Base-by-base conservation (phyloP, 2,113 vertebrate genomes). In the Arenaria interpres region DNA sequence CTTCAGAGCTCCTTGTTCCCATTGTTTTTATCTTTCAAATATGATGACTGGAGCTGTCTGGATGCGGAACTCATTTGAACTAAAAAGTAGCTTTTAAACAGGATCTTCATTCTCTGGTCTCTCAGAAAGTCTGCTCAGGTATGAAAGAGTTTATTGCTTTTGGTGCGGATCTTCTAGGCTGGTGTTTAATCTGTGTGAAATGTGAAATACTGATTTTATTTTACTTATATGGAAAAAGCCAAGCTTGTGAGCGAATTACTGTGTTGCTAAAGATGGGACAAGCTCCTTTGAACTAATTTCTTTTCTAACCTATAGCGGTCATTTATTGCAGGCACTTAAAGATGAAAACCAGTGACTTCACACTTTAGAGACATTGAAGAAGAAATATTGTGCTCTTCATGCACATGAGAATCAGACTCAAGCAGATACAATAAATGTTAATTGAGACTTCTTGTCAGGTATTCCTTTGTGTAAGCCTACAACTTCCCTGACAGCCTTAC, bases 1-100 rank as follows among this genome's bases (percentile, higher is more conserved):
- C 63, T 76, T 93, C 63, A 77, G 88, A 88, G 63, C 63, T 87
- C 71, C 53, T 56, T 85, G 28, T 66, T 94, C 28, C n/a, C 13
- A 35, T 53, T 94, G 43, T 41, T 93, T 88, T 94, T 93, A 60
- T 88, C 71, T 96, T 91, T 88, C 74, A 79, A 48, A 79, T 69
- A 41, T 14, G 63, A 63, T 89, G 62, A 69, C 48, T 83, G 33
- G 41, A 74, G 24, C 63, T 95, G 45, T 84, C 63, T 92, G 71
- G 39, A 41, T 66, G 59, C 1, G 1, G 59, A 73, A 50, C 62
- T 85, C 50, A 53, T 88, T 73, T 83, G 30, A 90, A 88, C 63
- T 90, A 60, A 83, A 89, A 94, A 66, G 1, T 83, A 33, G 62
- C 3, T 91, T 76, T 91, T 73, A 48, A 87, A 41, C 6, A 46